A percentile compares a stretch with the other conserved stretches of the same genome.
Conservation (phyloP, 2,113 vertebrate genomes). For the Lagopus muta region DNA sequence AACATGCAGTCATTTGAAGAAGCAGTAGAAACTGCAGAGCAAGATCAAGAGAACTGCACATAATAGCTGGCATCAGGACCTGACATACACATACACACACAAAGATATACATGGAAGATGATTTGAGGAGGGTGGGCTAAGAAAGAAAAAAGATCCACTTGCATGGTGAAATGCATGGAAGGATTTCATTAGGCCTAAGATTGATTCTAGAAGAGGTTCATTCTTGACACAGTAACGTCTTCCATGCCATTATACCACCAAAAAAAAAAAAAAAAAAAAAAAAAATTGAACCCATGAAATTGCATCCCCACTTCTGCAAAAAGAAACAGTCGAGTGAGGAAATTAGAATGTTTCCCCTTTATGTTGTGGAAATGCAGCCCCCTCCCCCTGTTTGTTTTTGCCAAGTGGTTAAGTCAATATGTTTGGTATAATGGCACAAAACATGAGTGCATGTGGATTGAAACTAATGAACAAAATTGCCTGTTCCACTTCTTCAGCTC, state of each 20-base stretch:
- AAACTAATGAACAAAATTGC: neutral
- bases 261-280: neutral
- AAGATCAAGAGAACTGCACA: neutral
- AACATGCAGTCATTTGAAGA: neutral
- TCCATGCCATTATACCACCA: rapidly evolving
- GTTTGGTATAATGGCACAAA: neutral
- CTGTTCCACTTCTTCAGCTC: neutral
- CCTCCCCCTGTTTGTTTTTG: neutral
- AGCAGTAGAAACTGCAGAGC: neutral
- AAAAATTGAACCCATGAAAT: neutral
- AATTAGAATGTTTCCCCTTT: neutral
- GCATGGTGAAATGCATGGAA: neutral
- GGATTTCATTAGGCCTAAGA: neutral
- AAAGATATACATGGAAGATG: neutral
- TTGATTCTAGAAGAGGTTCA: neutral
- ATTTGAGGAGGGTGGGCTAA: neutral
- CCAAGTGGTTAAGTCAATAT: neutral
- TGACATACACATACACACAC: neutral
- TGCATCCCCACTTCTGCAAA: neutral
- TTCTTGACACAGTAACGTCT: neutral
- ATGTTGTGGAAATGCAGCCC: neutral
- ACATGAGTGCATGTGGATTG: neutral
- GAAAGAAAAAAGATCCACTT: neutral
- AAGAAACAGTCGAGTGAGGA: neutral
- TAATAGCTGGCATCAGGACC: neutral